Evolutionary conservation across 2,888 invertebrate genomes (phyloP).

Genomic region (Chymomyza procnemis): DNA sequence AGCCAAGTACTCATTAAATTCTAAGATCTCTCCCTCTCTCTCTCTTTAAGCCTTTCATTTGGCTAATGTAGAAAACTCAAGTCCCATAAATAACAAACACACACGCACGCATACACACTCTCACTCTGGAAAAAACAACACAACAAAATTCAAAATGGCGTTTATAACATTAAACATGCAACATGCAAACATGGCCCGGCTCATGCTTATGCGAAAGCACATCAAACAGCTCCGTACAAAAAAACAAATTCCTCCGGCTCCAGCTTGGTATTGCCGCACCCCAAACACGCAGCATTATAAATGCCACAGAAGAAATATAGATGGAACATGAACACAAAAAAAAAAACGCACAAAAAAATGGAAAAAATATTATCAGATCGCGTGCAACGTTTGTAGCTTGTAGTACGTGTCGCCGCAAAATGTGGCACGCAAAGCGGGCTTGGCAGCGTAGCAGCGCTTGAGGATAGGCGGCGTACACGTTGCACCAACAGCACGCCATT

Average conservation of each 20-base stretch:
- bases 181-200: constrained; percentile 49
- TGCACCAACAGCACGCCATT: constrained; percentile 53
- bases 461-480: constrained; percentile 24
- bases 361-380: constrained; percentile 67
- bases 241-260: constrained; percentile 1
- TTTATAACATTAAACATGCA: constrained; percentile 59
- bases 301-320: constrained; percentile 35
- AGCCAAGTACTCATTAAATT: not conserved
- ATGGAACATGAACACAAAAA: not conserved
- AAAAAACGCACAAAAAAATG: constrained; percentile 34
- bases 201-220: constrained; percentile 52
- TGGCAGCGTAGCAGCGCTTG: constrained; percentile 10
- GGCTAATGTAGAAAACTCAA: not conserved
- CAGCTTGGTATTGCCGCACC: constrained; percentile 35
- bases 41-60: constrained; percentile 1
- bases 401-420: constrained; percentile 62
- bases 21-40: not conserved
- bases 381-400: constrained; percentile 65
- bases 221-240: constrained; percentile 18
- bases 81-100: not conserved
- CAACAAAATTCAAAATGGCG: constrained; percentile 61
- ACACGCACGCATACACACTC: not conserved
- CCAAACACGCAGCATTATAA: constrained; percentile 65
- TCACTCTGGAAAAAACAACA: not conserved
- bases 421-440: constrained; percentile 56